phyloP scores from a whole-genome alignment of 1,140 invertebrate genomes.

The Drosophila bipectinata region DNA sequence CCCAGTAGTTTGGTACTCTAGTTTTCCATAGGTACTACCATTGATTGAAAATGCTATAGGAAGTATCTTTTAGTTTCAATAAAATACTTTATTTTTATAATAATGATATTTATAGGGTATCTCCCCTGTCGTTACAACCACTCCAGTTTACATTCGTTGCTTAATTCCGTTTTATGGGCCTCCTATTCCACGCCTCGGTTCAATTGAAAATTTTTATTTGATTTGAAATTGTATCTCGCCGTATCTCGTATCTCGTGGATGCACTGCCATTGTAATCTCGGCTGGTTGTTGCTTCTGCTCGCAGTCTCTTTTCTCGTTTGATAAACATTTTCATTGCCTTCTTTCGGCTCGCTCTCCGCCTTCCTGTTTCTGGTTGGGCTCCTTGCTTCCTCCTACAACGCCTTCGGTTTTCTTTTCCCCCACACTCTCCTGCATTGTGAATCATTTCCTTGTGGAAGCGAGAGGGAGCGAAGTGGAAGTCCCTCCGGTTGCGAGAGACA shows the following conservation, averaged over 20 bases:
- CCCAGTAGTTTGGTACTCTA: too few relatives aligned
- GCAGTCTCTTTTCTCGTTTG: slow-evolving; percentile 34
- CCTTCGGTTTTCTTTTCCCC: slow-evolving; percentile 38
- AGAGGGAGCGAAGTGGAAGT: background rate
- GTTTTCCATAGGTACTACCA: too few relatives aligned
- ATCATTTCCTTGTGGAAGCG: slow-evolving; percentile 29
- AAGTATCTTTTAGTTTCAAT: too few relatives aligned
- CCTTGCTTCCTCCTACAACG: slow-evolving; percentile 50
- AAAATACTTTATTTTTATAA: too few relatives aligned
- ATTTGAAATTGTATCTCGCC: slow-evolving; percentile 37
- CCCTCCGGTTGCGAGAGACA: background rate
- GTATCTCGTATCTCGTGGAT: slow-evolving; percentile 37
- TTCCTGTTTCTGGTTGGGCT: slow-evolving; percentile 24
- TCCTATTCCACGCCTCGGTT: slow-evolving; percentile 17
- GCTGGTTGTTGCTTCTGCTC: slow-evolving; percentile 30
- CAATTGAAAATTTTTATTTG: slow-evolving; percentile 34
- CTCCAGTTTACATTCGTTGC: background rate
- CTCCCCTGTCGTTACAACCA: background rate
- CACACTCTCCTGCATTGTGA: slow-evolving; percentile 37
- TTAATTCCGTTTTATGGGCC: slow-evolving; percentile 1
- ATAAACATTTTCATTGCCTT: slow-evolving; percentile 50
- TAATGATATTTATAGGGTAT: background rate
- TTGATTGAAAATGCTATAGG: too few relatives aligned
- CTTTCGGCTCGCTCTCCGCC: slow-evolving; percentile 8
- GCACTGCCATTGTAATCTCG: slow-evolving; percentile 45